phyloP scores from a whole-genome alignment of 2,888 invertebrate genomes.

The Dusona sp. region DNA sequence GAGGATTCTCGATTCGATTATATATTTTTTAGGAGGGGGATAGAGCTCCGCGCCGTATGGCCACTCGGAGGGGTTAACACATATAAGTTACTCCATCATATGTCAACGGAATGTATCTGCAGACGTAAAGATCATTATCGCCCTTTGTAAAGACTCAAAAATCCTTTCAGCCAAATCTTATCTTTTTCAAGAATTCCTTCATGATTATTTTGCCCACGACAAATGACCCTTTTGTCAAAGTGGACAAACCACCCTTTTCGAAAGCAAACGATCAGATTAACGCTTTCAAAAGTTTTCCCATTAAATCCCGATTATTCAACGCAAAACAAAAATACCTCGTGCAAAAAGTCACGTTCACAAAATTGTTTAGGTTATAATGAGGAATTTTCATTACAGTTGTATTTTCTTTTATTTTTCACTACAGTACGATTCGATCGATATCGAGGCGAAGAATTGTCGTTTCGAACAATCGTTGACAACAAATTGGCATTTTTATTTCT shows the following conservation, averaged over 20 bases:
- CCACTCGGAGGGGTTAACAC: conserved; percentile 8
- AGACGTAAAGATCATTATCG: neutral
- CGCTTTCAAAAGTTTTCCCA: neutral
- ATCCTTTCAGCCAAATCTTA: neutral
- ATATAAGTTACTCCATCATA: neutral
- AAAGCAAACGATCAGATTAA: neutral
- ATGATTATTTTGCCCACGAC: neutral
- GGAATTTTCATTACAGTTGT: neutral
- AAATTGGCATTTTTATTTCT: too few relatives aligned
- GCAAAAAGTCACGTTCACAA: neutral
- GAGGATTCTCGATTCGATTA: conserved; percentile 75
- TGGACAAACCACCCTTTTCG: neutral
- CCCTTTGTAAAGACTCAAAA: neutral
- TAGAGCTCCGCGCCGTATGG: neutral
- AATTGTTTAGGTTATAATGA: neutral
- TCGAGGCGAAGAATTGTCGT: too few relatives aligned
- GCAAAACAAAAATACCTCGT: neutral
- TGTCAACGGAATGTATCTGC: neutral
- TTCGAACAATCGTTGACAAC: too few relatives aligned
- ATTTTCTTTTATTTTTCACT: too few relatives aligned
- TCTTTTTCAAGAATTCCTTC: neutral
- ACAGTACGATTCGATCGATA: too few relatives aligned
- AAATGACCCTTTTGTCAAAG: neutral
- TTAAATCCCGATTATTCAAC: neutral
- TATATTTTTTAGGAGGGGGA: conserved; percentile 74